Evolutionary conservation across 2,797 vertebrate genomes (phyloP), one percentile per base, ranked within the genome.

Genomic region (Megaceryle alcyon): DNA sequence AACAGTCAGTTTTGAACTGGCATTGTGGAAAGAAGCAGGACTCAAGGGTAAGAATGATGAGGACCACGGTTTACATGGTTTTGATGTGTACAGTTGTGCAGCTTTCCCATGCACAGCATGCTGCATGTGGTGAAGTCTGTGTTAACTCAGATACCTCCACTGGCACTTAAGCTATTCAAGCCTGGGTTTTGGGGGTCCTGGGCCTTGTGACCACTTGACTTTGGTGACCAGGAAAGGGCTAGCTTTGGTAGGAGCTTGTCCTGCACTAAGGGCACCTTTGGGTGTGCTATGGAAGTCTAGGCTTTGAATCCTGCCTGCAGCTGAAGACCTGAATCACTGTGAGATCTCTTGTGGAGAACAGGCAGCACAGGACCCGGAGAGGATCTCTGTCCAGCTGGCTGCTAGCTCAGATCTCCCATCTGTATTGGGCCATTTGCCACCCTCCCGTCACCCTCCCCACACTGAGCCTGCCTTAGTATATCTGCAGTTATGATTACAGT

Each of bases 191-290:
- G 21, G 4, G 31, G 11, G 26, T 6, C 9, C 9, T 39, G 33
- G 7, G 25, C 20, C 60, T 57, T 80, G 10, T 43, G 21, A 35
- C 4, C 19, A 9, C 6, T 48, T 86, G 63, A 26, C n/a, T 66
- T 59, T 37, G 19, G 19, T 14, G 33, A 53, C 23, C 37, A 88
- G 64, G 28, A 76, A 82, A 61, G 29, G 19, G 10, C 10, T 48
- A 20, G 44, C 9, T 69, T 80, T 69, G 60, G 8, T 41, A 88
- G 64, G 31, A 48, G 4, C 28, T 61, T 59, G 17, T 61, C 4
- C 33, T 17, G 8, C 28, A 8, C 7, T 48, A 31, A 8, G 14
- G 12, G 1, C 12, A 10, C 29, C 35, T 19, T 6, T 0, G 1
- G 44, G 49, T 33, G 44, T 59, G 37, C 29, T 79, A 2, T 19